Percentiles rank a stretch among this genome's conserved stretches.
These are phyloP conservation scores for Labrus mixtus DNA, from an alignment of 2,113 vertebrate genomes.

Conservation along the genomic window DNA sequence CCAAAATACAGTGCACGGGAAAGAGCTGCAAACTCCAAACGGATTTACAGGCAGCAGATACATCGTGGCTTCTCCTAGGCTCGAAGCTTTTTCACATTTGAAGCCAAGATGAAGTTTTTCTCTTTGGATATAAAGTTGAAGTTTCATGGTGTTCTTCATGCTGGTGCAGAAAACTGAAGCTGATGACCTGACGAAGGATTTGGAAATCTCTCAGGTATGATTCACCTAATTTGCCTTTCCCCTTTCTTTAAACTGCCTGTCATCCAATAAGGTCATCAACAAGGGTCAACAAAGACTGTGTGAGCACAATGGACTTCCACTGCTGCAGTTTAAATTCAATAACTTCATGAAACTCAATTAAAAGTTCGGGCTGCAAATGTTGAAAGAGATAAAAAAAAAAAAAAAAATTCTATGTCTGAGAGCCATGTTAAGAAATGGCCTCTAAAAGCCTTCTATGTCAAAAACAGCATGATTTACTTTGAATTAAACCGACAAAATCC, in stretches of 20 bases:
- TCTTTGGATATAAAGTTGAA: constrained; percentile 41
- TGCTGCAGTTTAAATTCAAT: not conserved
- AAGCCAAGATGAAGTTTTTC: constrained; percentile 8
- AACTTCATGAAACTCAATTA: not conserved
- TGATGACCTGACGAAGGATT: constrained; percentile 56
- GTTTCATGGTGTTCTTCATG: constrained; percentile 10
- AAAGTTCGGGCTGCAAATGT: not conserved
- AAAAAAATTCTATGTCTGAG: not conserved
- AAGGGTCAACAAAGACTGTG: not conserved
- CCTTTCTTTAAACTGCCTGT: not conserved
- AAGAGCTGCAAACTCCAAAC: constrained; percentile 25
- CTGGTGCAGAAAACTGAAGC: constrained; percentile 25
- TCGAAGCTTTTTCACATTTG: constrained; percentile 36
- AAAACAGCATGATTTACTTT: constrained; percentile 24
- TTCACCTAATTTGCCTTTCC: not conserved
- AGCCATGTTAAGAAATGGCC: not conserved
- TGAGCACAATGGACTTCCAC: not conserved
- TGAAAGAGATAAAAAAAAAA: constrained; percentile 12
- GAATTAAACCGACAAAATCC: constrained; percentile 22
- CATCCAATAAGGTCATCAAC: not conserved
- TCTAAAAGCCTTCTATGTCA: not conserved
- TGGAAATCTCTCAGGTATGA: constrained; percentile 63
- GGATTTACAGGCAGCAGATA: constrained; percentile 29
- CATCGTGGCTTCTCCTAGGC: constrained; percentile 32
- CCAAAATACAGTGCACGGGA: constrained; percentile 35